Evolutionary conservation across 2,797 vertebrate genomes (phyloP).

Genomic region (Alauda arvensis): DNA sequence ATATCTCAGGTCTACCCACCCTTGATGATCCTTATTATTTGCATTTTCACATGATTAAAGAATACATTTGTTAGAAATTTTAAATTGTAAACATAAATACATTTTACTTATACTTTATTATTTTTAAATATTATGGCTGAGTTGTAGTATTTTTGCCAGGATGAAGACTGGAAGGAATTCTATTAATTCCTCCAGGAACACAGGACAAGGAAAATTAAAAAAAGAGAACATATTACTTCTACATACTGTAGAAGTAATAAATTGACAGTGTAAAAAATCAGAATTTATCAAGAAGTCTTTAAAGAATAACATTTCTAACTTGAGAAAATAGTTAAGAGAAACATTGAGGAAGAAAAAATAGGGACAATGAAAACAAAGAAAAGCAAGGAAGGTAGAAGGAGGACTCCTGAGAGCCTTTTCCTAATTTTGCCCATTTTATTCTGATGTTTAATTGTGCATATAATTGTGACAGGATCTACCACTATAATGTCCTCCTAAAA

Average conservation of each 20-base stretch:
- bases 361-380: conserved; percentile 32
- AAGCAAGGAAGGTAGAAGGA: conserved; percentile 26
- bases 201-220: neutral
- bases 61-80: neutral
- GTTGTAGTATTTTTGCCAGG: neutral
- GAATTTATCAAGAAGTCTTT: neutral
- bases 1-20: neutral
- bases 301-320: conserved; percentile 8
- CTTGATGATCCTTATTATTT: neutral
- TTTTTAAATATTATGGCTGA: neutral
- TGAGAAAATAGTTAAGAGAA: neutral
- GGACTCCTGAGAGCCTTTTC: neutral
- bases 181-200: neutral
- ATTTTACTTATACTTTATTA: neutral
- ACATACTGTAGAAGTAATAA: neutral
- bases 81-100: neutral
- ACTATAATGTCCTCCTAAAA: conserved; percentile 36
- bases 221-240: neutral
- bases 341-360: neutral
- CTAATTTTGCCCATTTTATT: conserved; percentile 26
- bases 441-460: conserved; percentile 55
- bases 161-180: neutral
- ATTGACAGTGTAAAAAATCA: neutral
- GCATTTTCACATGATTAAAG: neutral
- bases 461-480: conserved; percentile 36